Evolutionary conservation across 2,113 vertebrate species (phyloP).

Genomic region (Condylura cristata): DNA sequence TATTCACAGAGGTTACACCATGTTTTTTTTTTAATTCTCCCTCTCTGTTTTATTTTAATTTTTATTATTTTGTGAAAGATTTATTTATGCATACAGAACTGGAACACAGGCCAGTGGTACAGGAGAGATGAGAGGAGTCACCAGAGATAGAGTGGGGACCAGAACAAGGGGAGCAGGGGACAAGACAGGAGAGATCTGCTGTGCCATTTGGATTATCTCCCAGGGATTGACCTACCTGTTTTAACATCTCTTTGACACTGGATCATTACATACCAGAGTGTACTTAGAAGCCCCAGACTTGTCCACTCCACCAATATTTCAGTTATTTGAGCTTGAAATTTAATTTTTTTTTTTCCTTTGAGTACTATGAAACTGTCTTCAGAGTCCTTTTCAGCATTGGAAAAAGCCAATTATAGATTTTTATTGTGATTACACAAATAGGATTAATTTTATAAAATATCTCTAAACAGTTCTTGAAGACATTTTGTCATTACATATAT

Average conservation of each 20-base stretch:
- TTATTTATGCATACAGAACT: too few species aligned
- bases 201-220: too few species aligned
- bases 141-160: too few species aligned
- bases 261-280: background rate
- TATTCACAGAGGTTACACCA: background rate
- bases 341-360: conserved; percentile 49
- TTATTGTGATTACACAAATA: conserved; percentile 21
- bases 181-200: too few species aligned
- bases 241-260: background rate
- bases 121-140: too few species aligned
- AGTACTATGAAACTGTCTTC: background rate
- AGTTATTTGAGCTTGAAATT: conserved; percentile 28
- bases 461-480: background rate
- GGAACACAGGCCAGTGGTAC: too few species aligned
- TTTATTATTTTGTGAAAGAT: too few species aligned
- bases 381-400: conserved; percentile 42
- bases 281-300: background rate
- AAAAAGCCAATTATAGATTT: conserved; percentile 38
- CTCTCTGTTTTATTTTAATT: background rate
- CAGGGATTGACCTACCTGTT: too few species aligned
- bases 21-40: background rate
- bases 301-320: background rate
- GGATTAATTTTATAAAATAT: conserved; percentile 4
- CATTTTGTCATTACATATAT: background rate
- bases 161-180: too few species aligned